Conservation (phyloP, 2,113 vertebrate genomes). For the Thermophis baileyi region DNA sequence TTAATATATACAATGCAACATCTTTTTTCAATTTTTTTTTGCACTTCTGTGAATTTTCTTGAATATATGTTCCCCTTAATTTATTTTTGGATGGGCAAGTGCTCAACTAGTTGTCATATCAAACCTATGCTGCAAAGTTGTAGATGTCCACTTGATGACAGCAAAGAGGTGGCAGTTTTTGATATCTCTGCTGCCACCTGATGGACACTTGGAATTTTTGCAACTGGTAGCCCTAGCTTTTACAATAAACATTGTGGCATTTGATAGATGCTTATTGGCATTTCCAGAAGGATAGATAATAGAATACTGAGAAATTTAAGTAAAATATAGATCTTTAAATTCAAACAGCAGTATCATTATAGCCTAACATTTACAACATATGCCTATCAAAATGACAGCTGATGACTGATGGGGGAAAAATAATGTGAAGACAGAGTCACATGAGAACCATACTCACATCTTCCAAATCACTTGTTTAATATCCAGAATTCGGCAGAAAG, state of each 20-base stretch:
- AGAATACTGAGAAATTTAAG: accelerated
- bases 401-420: not conserved
- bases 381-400: not conserved
- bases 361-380: accelerated
- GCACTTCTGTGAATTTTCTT: too few species aligned
- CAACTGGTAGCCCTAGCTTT: not conserved
- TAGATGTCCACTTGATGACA: not conserved
- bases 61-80: not conserved
- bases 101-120: not conserved
- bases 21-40: too few species aligned
- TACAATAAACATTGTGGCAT: not conserved
- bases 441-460: accelerated
- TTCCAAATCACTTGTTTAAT: not conserved
- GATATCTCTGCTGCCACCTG: not conserved
- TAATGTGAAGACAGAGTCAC: not conserved
- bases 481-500: not conserved
- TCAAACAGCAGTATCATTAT: not conserved
- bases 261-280: not conserved
- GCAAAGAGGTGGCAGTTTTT: not conserved
- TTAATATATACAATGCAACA: not conserved
- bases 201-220: not conserved
- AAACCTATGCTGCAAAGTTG: not conserved
- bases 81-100: not conserved
- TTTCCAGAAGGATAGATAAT: not conserved
- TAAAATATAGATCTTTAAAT: not conserved